Evolutionary conservation across 1,140 invertebrate species (phyloP), one percentile per base, ranked within the genome.

Genomic region (Trichoplusia ni): DNA sequence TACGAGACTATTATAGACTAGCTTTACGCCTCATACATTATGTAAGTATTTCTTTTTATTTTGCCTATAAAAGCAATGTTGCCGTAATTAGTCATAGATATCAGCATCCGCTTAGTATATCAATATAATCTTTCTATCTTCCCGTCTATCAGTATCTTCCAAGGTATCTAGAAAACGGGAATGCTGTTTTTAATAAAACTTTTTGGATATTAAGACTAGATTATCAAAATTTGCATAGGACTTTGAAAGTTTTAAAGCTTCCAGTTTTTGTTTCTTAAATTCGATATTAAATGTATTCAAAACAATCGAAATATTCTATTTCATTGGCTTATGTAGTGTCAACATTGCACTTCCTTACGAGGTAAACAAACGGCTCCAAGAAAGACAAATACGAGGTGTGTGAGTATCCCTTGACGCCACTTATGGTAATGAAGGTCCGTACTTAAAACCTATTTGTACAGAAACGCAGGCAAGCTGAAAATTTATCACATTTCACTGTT

Each of bases 321-420:
- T 37, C 33, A 54, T 21, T 54, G 19, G 16, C 19, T 35, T 29
- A 14, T 47, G 25, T 8, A 11, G 23, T 21, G 35, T 54, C 23
- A 31, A 16, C 51, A 37, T 14, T 37, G 35, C 13, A 19, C 51
- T 38, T 54, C 33, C 51, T 37, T 54, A 38, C 29, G 21, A 25
- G 51, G 51, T 54, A 37, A 54, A 54, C 51, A 38, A 54, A 54
- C 51, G 31, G 19, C 51, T 13, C 18, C 2, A 35, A 14, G 51
- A n/a, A 25, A 14, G 8, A 33, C 29, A 31, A 35, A 51, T n/a
- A 35, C 11, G 29, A 54, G 31, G 51, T 38, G 35, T 13, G 14
- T 11, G n/a, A 19, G 9, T 47, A 29, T 19, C 21, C 5, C 21
- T 54, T 13, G n/a, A 38, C 25, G 33, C 29, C 51, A 38, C 33